These are phyloP conservation scores for Pardosa pseudoannulata DNA, from an alignment of 2,888 invertebrate species.

Conservation along the genomic window DNA sequence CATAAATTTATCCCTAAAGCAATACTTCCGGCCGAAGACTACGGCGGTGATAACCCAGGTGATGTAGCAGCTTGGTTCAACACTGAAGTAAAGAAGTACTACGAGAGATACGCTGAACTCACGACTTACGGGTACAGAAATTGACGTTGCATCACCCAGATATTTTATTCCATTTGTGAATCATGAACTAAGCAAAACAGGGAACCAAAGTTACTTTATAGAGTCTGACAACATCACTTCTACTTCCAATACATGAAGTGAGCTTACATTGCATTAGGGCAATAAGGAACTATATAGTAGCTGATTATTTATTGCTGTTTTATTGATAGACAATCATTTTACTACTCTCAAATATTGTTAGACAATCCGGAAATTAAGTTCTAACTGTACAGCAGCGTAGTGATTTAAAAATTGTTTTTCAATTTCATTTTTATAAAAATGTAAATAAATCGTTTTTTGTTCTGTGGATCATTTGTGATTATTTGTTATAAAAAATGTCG, in stretches of 20 bases:
- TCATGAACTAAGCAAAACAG: background rate
- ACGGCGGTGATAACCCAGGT: slow-evolving; percentile 30
- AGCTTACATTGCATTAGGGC: background rate
- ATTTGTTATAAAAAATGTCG: too few species aligned
- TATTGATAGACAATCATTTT: too few species aligned
- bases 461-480: too few species aligned
- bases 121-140: slow-evolving; percentile 8
- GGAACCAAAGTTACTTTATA: background rate
- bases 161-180: background rate
- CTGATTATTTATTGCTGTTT: background rate
- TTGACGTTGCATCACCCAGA: background rate
- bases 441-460: too few species aligned
- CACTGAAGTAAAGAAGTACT: slow-evolving; percentile 7
- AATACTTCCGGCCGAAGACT: slow-evolving; percentile 39
- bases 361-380: too few species aligned
- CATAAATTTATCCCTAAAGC: slow-evolving; percentile 53
- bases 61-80: background rate
- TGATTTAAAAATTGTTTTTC: too few species aligned
- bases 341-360: too few species aligned
- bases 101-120: slow-evolving; percentile 12
- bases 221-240: too few species aligned
- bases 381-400: too few species aligned
- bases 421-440: too few species aligned
- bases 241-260: too few species aligned
- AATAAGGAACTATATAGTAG: too few species aligned